A percentile compares a stretch with the other conserved stretches of the same genome.
phyloP scores from a whole-genome alignment of 23 tunicate species.

The Halocynthia aurantium region DNA sequence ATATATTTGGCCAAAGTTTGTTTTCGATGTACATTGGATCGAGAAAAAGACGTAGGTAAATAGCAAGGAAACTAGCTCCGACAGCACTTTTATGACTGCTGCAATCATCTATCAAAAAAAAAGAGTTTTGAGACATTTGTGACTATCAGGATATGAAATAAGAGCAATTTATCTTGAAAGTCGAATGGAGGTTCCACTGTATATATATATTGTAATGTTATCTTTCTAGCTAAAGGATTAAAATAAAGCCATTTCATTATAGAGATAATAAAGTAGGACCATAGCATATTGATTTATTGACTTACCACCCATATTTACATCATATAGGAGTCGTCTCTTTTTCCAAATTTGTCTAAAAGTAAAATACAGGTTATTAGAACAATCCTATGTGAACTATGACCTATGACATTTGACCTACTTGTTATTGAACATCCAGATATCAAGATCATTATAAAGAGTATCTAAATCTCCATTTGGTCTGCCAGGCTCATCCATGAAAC shows the following conservation, averaged over 20 bases:
- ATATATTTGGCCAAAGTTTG: slow-evolving; percentile 23
- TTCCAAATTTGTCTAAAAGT: slow-evolving; percentile 39
- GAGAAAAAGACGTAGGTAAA: slow-evolving; percentile 39
- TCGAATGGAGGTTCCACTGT: too few species aligned
- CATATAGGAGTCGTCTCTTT: slow-evolving; percentile 33
- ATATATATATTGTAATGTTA: too few species aligned
- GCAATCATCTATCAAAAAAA: slow-evolving; percentile 43
- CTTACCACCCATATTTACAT: slow-evolving; percentile 20
- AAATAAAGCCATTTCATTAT: too few species aligned
- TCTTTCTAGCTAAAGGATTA: too few species aligned
- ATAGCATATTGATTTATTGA: not conserved
- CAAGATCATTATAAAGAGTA: slow-evolving; percentile 10
- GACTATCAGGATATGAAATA: too few species aligned
- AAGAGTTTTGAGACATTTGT: too few species aligned
- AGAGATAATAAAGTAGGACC: too few species aligned
- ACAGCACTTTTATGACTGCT: slow-evolving; percentile 62
- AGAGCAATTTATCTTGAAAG: too few species aligned
- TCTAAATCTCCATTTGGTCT: not conserved
- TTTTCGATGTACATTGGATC: slow-evolving; percentile 33
- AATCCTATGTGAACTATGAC: not conserved
- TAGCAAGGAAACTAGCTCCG: slow-evolving; percentile 56
- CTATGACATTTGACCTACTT: slow-evolving; percentile 12
- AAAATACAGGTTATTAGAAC: not conserved
- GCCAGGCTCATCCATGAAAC: slow-evolving; percentile 12
- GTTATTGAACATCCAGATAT: slow-evolving; percentile 27